Base-by-base conservation (phyloP, 2,113 vertebrate species). In the Leucosticte australis region DNA sequence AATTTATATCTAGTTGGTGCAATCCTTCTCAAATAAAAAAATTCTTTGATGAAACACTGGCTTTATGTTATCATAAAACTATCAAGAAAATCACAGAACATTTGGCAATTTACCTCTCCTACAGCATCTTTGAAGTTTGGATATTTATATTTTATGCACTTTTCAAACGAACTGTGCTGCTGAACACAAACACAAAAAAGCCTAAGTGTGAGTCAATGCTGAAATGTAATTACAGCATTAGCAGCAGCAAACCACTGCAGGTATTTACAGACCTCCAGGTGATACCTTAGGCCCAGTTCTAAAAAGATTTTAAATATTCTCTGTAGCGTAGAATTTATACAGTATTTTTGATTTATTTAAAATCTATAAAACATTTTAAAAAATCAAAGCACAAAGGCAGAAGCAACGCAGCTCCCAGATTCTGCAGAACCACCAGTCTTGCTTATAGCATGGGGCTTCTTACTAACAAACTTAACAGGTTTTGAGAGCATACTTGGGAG, bases 131-230 rank as follows among this genome's bases (percentile, higher is more conserved):
- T 97, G 97, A 97, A 97, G 94, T 97, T 37, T 60, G 53, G 87
- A 80, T 90, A 94, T 97, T 97, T 98, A 96, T 97, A 97, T 97
- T 97, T 98, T 93, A 96, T 97, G 87, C 55, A 74, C 74, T 94
- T 94, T 91, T 89, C 77, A 94, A 83, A 89, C 96, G 91, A 90
- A 75, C 63, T 82, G 64, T 94, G 76, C 27, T 71, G 70, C 87
- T 83, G 84, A 96, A 94, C 83, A 96, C 63, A 96, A 97, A 95
- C 86, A 94, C 56, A 81, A 95, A 96, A 95, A 96, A 93, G 83
- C 57, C 47, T 46, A 92, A 49, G 42, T 92, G 82, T 73, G 77
- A 96, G 94, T 96, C 92, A 31, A 33, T 0, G 33, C 89, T 87
- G 47, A 96, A 95, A 92, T 77, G 64, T 83, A 96, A 97, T 97